Evolutionary conservation across 2,113 vertebrate genomes (phyloP).

Genomic region (Vicugna pacos): DNA sequence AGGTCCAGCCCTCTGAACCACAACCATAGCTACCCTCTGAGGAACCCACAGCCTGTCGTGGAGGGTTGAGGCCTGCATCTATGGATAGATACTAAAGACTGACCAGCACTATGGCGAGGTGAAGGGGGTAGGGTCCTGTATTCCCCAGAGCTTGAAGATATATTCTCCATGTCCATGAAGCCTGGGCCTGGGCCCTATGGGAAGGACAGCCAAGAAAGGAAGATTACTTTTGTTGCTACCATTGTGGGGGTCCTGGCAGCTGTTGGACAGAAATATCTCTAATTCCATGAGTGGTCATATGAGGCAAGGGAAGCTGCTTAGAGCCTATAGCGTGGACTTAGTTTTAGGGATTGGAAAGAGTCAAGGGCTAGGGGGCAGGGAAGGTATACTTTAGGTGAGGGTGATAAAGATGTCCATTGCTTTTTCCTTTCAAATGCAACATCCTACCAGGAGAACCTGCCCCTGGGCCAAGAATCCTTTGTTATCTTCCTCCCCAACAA

Average conservation of each 20-base stretch:
- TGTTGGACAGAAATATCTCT: conserved; percentile 66
- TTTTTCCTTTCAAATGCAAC: background rate
- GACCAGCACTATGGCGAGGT: background rate
- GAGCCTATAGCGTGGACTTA: conserved; percentile 16
- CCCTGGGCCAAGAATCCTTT: background rate
- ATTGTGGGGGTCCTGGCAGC: conserved; percentile 15
- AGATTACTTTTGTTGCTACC: conserved; percentile 46
- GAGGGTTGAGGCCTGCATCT: background rate
- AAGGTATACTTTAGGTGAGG: background rate
- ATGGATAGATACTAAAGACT: background rate
- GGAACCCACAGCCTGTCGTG: background rate
- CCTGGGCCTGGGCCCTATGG: background rate
- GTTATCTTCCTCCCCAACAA: conserved; percentile 13
- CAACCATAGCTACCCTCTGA: background rate
- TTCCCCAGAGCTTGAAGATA: background rate
- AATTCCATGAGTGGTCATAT: conserved; percentile 53
- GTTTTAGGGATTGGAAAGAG: conserved; percentile 57
- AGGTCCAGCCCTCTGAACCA: conserved; percentile 6
- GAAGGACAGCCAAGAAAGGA: conserved; percentile 31
- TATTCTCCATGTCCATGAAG: background rate
- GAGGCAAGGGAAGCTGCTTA: conserved; percentile 69
- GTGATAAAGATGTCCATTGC: background rate
- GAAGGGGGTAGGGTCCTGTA: background rate
- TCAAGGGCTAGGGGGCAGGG: background rate
- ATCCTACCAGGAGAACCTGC: background rate